Conservation (phyloP, 2,888 invertebrate genomes). For the Endotricha flammealis region DNA sequence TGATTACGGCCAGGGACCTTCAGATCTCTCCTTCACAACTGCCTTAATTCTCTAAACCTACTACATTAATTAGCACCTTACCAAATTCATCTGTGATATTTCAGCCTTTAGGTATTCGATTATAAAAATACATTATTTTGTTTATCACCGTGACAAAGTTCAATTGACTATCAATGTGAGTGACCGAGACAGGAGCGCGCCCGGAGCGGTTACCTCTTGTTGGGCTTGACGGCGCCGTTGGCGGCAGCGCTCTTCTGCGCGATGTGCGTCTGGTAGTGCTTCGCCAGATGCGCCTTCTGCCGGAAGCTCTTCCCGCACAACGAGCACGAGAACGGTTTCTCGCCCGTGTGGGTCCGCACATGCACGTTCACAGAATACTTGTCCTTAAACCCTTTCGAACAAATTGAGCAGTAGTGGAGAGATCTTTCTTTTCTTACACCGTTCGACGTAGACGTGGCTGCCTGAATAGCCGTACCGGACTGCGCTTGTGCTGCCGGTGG, state of each 20-base stretch:
- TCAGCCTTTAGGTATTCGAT: conserved; percentile 70
- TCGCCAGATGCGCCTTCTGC: conserved; percentile 94
- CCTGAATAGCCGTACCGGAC: conserved; percentile 59
- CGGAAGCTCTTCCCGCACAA: conserved; percentile 96
- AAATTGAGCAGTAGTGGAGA: conserved; percentile 94
- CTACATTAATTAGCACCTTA: conserved; percentile 72
- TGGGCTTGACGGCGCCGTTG: conserved; percentile 79
- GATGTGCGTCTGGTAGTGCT: conserved; percentile 95
- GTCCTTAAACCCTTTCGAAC: conserved; percentile 95
- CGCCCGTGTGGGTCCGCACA: conserved; percentile 97
- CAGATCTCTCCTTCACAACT: conserved; percentile 48
- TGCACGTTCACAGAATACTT: conserved; percentile 99
- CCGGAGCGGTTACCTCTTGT: conserved; percentile 65
- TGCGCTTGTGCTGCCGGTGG: conserved; percentile 55
- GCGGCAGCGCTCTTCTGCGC: conserved; percentile 88
- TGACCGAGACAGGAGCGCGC: conserved; percentile 22
- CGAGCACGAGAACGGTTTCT: conserved; percentile 97
- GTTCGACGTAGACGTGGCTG: conserved; percentile 81
- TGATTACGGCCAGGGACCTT: conserved; percentile 54
- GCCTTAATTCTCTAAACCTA: conserved; percentile 59
- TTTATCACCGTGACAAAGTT: conserved; percentile 64
- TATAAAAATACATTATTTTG: conserved; percentile 46
- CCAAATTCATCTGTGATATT: conserved; percentile 72
- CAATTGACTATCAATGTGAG: conserved; percentile 60
- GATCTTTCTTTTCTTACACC: conserved; percentile 91